Evolutionary conservation across 2,888 invertebrate species (phyloP), one percentile per base, ranked within the genome.

Genomic region (Platypus cylindrus): DNA sequence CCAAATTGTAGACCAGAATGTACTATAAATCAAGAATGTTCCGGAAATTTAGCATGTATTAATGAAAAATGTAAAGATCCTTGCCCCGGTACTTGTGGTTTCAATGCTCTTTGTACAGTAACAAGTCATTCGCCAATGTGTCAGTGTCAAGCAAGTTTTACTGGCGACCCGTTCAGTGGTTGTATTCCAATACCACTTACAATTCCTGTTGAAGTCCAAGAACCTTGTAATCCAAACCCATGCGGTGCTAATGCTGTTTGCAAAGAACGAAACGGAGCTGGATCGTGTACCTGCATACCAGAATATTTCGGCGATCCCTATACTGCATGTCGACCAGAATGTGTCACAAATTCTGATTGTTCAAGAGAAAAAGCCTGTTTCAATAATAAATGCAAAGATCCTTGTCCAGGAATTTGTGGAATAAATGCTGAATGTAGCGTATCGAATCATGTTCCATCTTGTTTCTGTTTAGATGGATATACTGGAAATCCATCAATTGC

Each of bases 301-400:
- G 83, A 82, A 54, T 87, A 85, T 58, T 78, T 76, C 47, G 90
- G 90, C 22, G 86, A 90, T 63, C 89, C 90, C 1, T 85, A 86
- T 53, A 74, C 77, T 2, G 81, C 83, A 38, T 89, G 87, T 56
- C 70, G 82, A 46, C 86, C 86, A 3, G 86, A 87, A 65, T 87
- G 87, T 56, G 78, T 85, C 3, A 77, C 75, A 31, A 87, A 87
- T 54, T 77, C 78, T 16, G 87, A 87, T 51, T 89, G 87, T 50
- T 65, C 75, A 18, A 70, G 73, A 43, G 73, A 75, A 47, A 79
- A 71, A 50, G 80, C 87, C 32, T 91, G 90, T 55, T 66, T 80
- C 15, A 83, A 83, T 56, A 83, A 83, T 52, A 85, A 87, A 66
- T 90, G 89, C 55, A 67, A 73, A 40, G 78, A 86, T 63, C 86